Conservation (phyloP, 2,888 invertebrate genomes). For the Ennomos fuscantarius region DNA sequence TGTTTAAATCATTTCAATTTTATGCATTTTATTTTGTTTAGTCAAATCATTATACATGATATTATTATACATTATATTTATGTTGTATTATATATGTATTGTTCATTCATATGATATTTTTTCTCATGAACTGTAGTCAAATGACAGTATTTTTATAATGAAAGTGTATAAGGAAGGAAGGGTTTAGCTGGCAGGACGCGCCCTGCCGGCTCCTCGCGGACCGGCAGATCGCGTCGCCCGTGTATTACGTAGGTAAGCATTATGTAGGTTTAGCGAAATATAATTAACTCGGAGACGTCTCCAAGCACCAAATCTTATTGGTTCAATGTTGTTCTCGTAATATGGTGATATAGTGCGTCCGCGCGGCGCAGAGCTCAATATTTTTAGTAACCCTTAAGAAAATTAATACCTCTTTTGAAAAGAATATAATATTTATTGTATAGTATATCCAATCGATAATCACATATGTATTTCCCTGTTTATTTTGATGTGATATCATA, state of each 20-base stretch:
- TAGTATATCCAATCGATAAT: constrained; percentile 82
- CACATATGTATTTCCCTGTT: constrained; percentile 85
- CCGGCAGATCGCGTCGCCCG: constrained; percentile 47
- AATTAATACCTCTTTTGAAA: constrained; percentile 86
- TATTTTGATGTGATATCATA: constrained; percentile 87
- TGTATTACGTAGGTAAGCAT: constrained; percentile 84
- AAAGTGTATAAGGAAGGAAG: constrained; percentile 81
- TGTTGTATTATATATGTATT: constrained; percentile 76
- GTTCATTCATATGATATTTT: constrained; percentile 78
- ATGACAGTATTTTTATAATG: constrained; percentile 86
- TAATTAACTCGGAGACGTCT: constrained; percentile 79
- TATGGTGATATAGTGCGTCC: constrained; percentile 83
- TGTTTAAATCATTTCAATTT: constrained; percentile 82
- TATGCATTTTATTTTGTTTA: constrained; percentile 85
- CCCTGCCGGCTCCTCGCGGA: constrained; percentile 30
- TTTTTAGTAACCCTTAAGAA: constrained; percentile 85
- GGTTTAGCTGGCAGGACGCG: constrained; percentile 66
- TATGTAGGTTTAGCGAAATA: constrained; percentile 86
- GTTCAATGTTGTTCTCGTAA: constrained; percentile 84
- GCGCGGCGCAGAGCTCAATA: constrained; percentile 84
- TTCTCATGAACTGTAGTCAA: constrained; percentile 85
- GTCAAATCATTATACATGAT: constrained; percentile 82
- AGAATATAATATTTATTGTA: constrained; percentile 79
- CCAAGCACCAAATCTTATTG: constrained; percentile 84
- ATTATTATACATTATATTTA: constrained; percentile 78